Base-by-base conservation (phyloP, 2,113 vertebrate genomes). In the Oryzias woworae region DNA sequence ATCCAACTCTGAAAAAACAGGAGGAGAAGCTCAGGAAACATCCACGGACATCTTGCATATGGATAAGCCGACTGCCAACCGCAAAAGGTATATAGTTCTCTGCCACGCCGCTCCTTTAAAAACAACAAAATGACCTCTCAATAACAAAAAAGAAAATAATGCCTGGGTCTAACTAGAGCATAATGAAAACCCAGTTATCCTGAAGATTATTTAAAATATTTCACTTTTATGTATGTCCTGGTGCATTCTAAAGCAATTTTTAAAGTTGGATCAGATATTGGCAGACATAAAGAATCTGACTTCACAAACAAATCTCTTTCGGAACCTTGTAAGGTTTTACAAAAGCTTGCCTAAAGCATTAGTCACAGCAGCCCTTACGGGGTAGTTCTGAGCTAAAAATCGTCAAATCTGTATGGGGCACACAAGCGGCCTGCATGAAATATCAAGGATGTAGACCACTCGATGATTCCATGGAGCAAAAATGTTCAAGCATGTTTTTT, bases 21-120 rank as follows among this genome's bases (percentile, higher is more conserved):
- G 71, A 17, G 46, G 42, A 41, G 41, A 60, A 66, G 73, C 62
- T 46, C 84, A 87, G 62, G 90, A 90, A 69, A 80, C 73, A 1
- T n/a, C 53, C 24, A 20, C 77, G 58, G 89, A 91, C 46, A 58
- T 68, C 58, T 91, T 85, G 67, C 82, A 70, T 1, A 1, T 12
- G 0, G 88, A 79, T 44, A 76, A 58, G 80, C 66, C 63, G 44
- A 60, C 78, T 36, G 53, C 77, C 15, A 81, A 41, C 44, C 73
- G 64, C 41, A 88, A 48, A 66, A 91, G 95, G 97, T 97, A 88
- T 77, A 36, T 12, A 20, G n/a, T 20, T 20, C 16, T 8, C 20
- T 48, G n/a, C 75, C 42, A 26, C 14, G 57, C 41, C 8, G 6
- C 26, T 45, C 6, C 12, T 57, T 43, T 14, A 62, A 36, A 12